Percentiles rank a stretch among this genome's conserved stretches.
Evolutionary conservation across 2,888 invertebrate species (phyloP).

Genomic region (Antheraea assamensis): DNA sequence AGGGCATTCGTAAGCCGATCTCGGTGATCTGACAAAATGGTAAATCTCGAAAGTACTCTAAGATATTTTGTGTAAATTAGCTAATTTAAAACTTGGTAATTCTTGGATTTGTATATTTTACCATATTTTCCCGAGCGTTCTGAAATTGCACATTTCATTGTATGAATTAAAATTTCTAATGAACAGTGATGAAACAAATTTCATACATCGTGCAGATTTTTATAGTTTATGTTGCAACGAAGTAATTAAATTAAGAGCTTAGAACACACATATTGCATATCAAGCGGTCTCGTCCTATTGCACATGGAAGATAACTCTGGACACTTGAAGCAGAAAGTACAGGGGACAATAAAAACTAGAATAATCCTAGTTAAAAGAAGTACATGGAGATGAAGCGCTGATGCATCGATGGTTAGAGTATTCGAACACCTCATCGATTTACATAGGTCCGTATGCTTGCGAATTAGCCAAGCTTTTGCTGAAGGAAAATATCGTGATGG

Average conservation of each 20-base stretch:
- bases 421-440: too few species aligned
- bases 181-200: neutral
- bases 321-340: neutral
- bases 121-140: neutral
- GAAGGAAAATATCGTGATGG: too few species aligned
- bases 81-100: conserved; percentile 22
- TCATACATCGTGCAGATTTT: neutral
- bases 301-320: neutral
- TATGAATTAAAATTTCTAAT: neutral
- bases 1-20: conserved; percentile 59
- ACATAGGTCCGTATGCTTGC: too few species aligned
- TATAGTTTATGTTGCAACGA: neutral
- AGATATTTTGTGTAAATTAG: conserved; percentile 51
- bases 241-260: neutral
- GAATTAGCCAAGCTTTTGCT: too few species aligned
- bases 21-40: conserved; percentile 49
- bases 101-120: conserved; percentile 9
- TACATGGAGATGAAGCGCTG: too few species aligned
- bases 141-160: neutral
- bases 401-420: too few species aligned
- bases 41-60: conserved; percentile 55
- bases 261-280: neutral
- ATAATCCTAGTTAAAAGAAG: neutral
- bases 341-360: neutral
- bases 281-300: neutral